Conservation (phyloP, 2,888 invertebrate species). For the Lathronympha strigana region DNA sequence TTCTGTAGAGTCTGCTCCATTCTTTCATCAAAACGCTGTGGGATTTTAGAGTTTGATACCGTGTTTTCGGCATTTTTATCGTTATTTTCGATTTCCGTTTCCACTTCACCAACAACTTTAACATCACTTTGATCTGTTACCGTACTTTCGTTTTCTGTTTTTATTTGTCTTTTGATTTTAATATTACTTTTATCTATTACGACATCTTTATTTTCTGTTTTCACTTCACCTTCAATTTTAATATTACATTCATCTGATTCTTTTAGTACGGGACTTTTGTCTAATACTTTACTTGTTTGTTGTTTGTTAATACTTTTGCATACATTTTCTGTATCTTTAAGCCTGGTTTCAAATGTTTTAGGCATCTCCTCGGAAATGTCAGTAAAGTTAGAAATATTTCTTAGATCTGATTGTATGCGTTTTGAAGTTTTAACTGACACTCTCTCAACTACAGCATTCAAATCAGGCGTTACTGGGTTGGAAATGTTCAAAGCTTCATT, state of each 20-base stretch:
- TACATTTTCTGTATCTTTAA: conserved; percentile 67
- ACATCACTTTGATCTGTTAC: too few species aligned
- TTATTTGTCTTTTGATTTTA: too few species aligned
- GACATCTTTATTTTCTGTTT: background rate
- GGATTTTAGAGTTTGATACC: conserved; percentile 34
- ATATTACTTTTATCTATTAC: too few species aligned
- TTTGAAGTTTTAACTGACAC: conserved; percentile 30
- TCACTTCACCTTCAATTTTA: background rate
- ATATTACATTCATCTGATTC: background rate
- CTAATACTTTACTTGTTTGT: conserved; percentile 60
- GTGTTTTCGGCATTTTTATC: conserved; percentile 2
- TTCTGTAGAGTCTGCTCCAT: conserved; percentile 67
- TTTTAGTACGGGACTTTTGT: conserved; percentile 38
- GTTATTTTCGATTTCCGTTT: background rate
- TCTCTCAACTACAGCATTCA: conserved; percentile 52
- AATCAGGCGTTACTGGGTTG: conserved; percentile 60
- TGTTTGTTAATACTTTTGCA: conserved; percentile 65
- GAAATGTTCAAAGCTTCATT: conserved; percentile 71
- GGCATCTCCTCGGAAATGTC: conserved; percentile 57
- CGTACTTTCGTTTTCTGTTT: background rate
- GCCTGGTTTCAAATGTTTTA: conserved; percentile 62
- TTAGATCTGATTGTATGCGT: conserved; percentile 36
- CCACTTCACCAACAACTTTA: background rate
- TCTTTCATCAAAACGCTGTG: conserved; percentile 58
- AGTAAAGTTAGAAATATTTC: conserved; percentile 47